A percentile compares a stretch with the other conserved stretches of the same genome.
These are phyloP conservation scores for Xiphorhynchus elegans DNA, from an alignment of 2,113 vertebrate genomes.

Conservation along the genomic window DNA sequence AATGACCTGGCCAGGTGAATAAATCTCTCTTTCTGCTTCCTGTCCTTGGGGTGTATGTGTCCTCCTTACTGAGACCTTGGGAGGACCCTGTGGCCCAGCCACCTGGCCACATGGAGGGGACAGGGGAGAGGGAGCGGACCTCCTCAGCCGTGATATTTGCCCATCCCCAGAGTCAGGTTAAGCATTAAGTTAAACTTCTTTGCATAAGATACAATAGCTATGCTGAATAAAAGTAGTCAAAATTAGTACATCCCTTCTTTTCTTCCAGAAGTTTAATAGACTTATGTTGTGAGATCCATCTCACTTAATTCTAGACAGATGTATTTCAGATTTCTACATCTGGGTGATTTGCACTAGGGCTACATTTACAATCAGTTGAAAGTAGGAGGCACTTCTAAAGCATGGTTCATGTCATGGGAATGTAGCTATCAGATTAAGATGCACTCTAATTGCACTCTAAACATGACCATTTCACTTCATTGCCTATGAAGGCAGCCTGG, in stretches of 20 bases:
- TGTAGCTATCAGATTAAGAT: not conserved
- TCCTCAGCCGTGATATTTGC: not conserved
- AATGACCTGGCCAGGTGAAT: too few relatives aligned
- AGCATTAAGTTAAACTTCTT: not conserved
- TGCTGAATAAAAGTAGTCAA: not conserved
- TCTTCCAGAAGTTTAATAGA: not conserved
- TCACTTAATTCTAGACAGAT: not conserved
- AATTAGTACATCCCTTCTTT: not conserved
- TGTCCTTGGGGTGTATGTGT: too few relatives aligned
- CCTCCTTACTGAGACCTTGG: too few relatives aligned
- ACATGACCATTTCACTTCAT: not conserved
- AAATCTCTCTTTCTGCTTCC: too few relatives aligned
- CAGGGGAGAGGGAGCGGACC: too few relatives aligned
- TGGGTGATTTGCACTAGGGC: not conserved
- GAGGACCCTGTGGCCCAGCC: too few relatives aligned
- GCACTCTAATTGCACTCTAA: not conserved
- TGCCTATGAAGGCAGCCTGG: not conserved
- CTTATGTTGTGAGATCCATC: not conserved
- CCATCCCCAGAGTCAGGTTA: not conserved
- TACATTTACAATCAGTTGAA: not conserved
- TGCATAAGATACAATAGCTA: not conserved
- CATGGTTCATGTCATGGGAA: not conserved
- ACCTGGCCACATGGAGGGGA: too few relatives aligned
- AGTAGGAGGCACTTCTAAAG: not conserved
- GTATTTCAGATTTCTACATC: not conserved